These are phyloP conservation scores for Melanostigma gelatinosum DNA, from an alignment of 2,113 vertebrate genomes.

Conservation along the genomic window DNA sequence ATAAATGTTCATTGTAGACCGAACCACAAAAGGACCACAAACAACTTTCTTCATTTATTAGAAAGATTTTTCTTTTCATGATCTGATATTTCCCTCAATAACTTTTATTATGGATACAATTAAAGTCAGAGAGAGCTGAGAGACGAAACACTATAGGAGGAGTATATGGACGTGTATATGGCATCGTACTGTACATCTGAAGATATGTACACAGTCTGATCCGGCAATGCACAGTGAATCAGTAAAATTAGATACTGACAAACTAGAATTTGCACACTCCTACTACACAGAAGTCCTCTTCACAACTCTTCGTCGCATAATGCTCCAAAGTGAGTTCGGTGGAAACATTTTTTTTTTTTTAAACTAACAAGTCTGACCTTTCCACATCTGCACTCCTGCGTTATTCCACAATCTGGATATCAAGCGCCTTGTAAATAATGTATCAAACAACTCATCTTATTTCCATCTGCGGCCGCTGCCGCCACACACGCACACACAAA, in stretches of 20 bases:
- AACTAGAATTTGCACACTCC: background rate
- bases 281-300: background rate
- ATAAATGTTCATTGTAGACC: too few relatives aligned
- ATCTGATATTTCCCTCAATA: too few relatives aligned
- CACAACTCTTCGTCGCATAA: background rate
- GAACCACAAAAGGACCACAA: too few relatives aligned
- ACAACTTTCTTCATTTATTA: too few relatives aligned
- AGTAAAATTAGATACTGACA: background rate
- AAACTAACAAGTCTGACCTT: background rate
- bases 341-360: background rate
- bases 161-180: too few relatives aligned
- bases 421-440: constrained; percentile 34
- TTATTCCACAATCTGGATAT: constrained; percentile 3
- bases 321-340: background rate
- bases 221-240: too few relatives aligned
- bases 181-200: too few relatives aligned
- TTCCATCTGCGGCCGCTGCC: constrained; percentile 17
- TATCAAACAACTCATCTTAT: constrained; percentile 27
- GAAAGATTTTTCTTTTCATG: too few relatives aligned
- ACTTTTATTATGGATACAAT: too few relatives aligned
- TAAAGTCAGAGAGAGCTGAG: too few relatives aligned
- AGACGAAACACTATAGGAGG: too few relatives aligned
- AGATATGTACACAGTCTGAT: too few relatives aligned
- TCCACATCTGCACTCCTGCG: background rate
- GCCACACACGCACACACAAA: background rate